Evolutionary conservation across 1,140 invertebrate genomes (phyloP), one percentile per base, ranked within the genome.

Genomic region (Bathynomus jamesi): DNA sequence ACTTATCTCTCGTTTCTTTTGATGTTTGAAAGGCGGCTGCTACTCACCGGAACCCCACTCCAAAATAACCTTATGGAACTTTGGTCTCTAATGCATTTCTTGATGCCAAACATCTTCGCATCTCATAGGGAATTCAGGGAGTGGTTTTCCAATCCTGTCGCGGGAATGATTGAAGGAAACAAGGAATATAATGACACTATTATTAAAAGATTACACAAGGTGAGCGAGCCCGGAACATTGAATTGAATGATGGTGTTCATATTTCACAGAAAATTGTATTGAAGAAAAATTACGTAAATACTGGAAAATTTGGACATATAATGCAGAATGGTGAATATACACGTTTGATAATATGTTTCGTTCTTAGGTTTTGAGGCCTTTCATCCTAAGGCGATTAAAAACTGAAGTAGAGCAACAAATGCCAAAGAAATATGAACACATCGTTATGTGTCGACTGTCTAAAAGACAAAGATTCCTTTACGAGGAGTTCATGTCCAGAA

Each of bases 61-160:
- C 98, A 99, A 85, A 99, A 99, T 83, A 97, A 94, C 83, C 83
- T 99, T 70, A 97, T 98, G 94, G 98, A 99, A 84, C 84, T 99
- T 67, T 99, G 98, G 98, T 99, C 98, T 4, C 83, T 99, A 13
- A 98, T 99, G 95, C 97, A 99, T 85, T 99, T 99, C 84, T 86
- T 99, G 8, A 99, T 99, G 98, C 98, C 98, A 61, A 90, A 96
- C 84, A 93, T 99, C 70, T 99, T 99, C 85, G 92, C 96, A 78
- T 99, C 96, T 25, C 96, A 99, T 83, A 86, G 78, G 25, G 78
- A 79, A 65, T 86, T 86, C 76, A 95, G 96, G 82, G 96, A 99
- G 83, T 99, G 97, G 97, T 99, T 99, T 86, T 94, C 93, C 63
- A 97, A 97, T 85, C 96, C 98, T 0, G 90, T 99, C 24, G 95